phyloP scores from a whole-genome alignment of 2,113 vertebrate genomes.

The Podocnemis expansa region DNA sequence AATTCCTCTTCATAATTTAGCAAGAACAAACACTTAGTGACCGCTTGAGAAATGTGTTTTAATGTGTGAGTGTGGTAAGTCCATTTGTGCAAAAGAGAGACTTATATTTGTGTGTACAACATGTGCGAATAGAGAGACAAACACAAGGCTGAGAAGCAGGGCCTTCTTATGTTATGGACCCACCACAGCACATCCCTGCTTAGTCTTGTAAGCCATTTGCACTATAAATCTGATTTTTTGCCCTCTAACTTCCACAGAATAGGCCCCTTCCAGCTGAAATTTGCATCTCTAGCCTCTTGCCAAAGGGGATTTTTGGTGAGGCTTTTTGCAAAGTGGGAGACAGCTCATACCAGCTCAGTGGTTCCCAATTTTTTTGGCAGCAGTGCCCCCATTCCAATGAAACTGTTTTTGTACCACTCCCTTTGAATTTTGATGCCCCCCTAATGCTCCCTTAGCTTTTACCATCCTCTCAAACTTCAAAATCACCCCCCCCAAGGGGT shows the following conservation, averaged over 20 bases:
- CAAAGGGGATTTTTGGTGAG: not conserved
- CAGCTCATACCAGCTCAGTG: not conserved
- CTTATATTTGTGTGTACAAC: not conserved
- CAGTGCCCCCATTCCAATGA: too few relatives aligned
- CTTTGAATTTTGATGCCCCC: too few relatives aligned
- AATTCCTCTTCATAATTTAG: not conserved
- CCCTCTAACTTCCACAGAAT: not conserved
- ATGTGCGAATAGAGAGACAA: not conserved
- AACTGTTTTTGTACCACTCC: too few relatives aligned
- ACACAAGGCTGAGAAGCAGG: fast-evolving
- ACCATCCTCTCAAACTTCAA: too few relatives aligned
- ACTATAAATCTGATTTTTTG: not conserved
- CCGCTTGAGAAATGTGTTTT: not conserved
- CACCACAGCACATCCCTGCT: fast-evolving
- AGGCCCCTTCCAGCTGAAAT: not conserved
- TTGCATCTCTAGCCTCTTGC: not conserved
- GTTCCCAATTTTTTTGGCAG: too few relatives aligned
- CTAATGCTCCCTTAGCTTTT: too few relatives aligned
- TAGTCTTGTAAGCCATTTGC: not conserved
- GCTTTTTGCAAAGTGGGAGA: not conserved
- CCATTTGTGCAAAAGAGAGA: not conserved
- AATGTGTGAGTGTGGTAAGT: not conserved
- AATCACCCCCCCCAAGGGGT: too few relatives aligned
- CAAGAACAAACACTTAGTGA: not conserved
- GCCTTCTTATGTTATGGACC: fast-evolving